Conservation (phyloP, 1,140 invertebrate genomes). For the Caenorhabditis inopinata region DNA sequence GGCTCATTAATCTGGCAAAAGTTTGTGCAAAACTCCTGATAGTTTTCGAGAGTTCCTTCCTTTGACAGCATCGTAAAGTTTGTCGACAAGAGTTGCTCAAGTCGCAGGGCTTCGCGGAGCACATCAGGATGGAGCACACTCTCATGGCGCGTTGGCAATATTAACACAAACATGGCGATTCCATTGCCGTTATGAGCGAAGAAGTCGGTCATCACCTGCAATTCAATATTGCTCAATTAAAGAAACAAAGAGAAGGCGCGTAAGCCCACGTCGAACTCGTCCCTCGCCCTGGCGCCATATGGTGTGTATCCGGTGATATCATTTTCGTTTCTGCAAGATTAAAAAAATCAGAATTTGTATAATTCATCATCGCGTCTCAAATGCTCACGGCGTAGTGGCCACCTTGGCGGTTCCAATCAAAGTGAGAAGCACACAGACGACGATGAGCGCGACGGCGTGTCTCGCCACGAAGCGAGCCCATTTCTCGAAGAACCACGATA, state of each 20-base stretch:
- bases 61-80: conserved; percentile 58
- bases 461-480: conserved; percentile 64
- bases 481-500: conserved; percentile 47
- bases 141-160: conserved; percentile 24
- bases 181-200: conserved; percentile 38
- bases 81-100: conserved; percentile 52
- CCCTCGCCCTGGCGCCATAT: conserved; percentile 36
- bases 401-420: conserved; percentile 54
- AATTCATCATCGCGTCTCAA: background rate
- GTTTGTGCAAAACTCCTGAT: conserved; percentile 57
- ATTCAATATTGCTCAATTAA: background rate
- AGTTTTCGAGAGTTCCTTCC: conserved; percentile 45
- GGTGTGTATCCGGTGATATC: conserved; percentile 41
- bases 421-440: conserved; percentile 60
- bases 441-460: conserved; percentile 57
- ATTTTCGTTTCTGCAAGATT: conserved; percentile 31
- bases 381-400: conserved; percentile 55
- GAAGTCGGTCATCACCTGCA: conserved; percentile 33
- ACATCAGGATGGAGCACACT: conserved; percentile 26
- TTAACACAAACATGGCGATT: conserved; percentile 21
- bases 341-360: background rate
- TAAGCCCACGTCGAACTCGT: conserved; percentile 29
- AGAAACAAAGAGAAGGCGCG: too few relatives aligned
- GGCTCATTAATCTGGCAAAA: conserved; percentile 65
- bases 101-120: conserved; percentile 48